A percentile compares a stretch with the other conserved stretches of the same genome.
Conservation (phyloP, 1,140 invertebrate species). For the Nomia melanderi region DNA sequence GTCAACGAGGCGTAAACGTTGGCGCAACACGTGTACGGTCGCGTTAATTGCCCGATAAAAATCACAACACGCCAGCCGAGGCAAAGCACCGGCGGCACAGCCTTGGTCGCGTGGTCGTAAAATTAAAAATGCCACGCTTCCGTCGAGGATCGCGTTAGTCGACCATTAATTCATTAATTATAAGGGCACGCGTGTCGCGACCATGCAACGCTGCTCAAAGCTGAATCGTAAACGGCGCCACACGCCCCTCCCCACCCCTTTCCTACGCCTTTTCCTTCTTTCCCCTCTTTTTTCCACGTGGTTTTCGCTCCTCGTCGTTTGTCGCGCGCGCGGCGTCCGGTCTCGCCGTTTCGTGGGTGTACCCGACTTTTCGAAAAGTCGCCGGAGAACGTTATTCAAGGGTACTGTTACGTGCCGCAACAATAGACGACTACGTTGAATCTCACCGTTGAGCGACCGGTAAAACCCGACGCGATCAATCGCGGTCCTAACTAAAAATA, state of each 20-base stretch:
- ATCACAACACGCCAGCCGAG: slow-evolving; percentile 78
- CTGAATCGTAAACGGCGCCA: slow-evolving; percentile 45
- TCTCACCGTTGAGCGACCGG: too few species aligned
- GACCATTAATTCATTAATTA: slow-evolving; percentile 76
- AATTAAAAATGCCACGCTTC: slow-evolving; percentile 77
- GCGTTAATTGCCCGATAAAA: slow-evolving; percentile 82
- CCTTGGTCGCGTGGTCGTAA: slow-evolving; percentile 69
- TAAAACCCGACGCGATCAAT: too few species aligned
- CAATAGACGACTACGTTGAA: too few species aligned
- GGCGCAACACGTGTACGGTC: slow-evolving; percentile 77
- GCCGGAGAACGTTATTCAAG: not conserved
- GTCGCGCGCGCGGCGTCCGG: not conserved
- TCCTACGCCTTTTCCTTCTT: not conserved
- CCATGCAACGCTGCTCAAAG: slow-evolving; percentile 60
- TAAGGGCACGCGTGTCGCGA: slow-evolving; percentile 52
- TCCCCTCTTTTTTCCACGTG: not conserved
- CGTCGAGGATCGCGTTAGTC: slow-evolving; percentile 69
- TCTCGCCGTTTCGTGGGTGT: not conserved
- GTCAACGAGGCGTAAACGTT: slow-evolving; percentile 73
- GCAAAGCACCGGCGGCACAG: slow-evolving; percentile 39
- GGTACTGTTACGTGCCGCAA: too few species aligned
- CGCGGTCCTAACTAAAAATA: too few species aligned
- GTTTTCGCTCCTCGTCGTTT: not conserved
- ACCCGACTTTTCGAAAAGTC: not conserved
- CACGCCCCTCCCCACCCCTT: slow-evolving; percentile 4